Percentiles rank a stretch among this genome's conserved stretches.
phyloP scores from a whole-genome alignment of 1,140 invertebrate species.

The Drosophila rhopaloa region DNA sequence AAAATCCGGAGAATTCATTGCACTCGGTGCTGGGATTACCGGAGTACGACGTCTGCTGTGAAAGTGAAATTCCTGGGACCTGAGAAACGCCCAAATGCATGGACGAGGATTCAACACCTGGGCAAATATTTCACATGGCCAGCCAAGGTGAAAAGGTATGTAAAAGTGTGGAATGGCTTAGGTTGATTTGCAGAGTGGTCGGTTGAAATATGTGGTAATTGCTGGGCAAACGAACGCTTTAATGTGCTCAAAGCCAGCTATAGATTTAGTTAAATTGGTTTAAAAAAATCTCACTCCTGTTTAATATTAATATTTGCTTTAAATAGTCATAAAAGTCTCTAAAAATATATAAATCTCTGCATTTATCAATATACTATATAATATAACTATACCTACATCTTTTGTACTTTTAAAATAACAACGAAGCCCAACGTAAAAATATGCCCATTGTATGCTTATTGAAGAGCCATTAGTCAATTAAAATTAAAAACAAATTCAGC shows the following conservation, averaged over 20 bases:
- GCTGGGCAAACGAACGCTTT: background rate
- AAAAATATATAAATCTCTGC: no score
- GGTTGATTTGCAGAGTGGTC: conserved; percentile 56
- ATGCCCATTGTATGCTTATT: background rate
- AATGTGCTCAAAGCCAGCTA: background rate
- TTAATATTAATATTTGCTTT: no score
- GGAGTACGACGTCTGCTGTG: conserved; percentile 40
- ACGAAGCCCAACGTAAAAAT: background rate
- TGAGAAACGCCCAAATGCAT: conserved; percentile 19
- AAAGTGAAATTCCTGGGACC: conserved; percentile 72
- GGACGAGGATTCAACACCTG: conserved; percentile 30
- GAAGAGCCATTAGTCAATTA: background rate
- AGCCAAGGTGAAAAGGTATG: conserved; percentile 25
- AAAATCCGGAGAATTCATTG: conserved; percentile 61
- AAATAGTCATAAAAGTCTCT: no score
- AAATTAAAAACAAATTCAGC: conserved; percentile 3
- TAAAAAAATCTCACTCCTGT: no score
- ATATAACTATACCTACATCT: no score
- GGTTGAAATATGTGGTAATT: conserved; percentile 43
- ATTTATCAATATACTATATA: no score
- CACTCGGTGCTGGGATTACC: conserved; percentile 27
- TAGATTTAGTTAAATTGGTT: background rate
- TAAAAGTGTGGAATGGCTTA: conserved; percentile 18
- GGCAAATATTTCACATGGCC: conserved; percentile 70
- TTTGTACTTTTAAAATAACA: no score